A percentile compares a stretch with the other conserved stretches of the same genome.
These are phyloP conservation scores for Ammodytes dubius DNA, from an alignment of 2,113 vertebrate species.

Conservation along the genomic window DNA sequence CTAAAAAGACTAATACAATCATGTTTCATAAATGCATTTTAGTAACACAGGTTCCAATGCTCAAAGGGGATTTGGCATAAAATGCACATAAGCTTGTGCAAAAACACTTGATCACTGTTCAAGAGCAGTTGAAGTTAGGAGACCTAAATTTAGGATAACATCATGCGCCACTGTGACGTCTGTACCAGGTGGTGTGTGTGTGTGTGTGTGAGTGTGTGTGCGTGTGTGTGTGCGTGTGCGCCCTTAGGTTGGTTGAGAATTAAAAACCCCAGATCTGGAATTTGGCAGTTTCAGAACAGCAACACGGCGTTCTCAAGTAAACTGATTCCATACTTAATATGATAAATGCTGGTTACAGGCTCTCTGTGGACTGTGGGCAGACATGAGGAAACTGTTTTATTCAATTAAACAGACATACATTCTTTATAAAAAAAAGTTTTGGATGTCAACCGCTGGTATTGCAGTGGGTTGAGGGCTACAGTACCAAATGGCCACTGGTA, in stretches of 20 bases:
- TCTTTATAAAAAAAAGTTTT: not conserved
- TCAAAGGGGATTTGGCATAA: not conserved
- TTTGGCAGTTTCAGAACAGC: constrained; percentile 53
- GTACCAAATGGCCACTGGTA: constrained; percentile 29
- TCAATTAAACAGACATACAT: constrained; percentile 12
- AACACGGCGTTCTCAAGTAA: constrained; percentile 43
- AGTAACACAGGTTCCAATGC: not conserved
- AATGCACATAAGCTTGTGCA: not conserved
- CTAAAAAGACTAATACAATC: not conserved
- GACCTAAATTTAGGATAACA: constrained; percentile 83
- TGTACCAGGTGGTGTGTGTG: constrained; percentile 56
- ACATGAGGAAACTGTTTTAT: not conserved
- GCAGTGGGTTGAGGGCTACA: constrained; percentile 15
- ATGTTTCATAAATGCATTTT: not conserved
- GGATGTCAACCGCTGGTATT: constrained; percentile 11
- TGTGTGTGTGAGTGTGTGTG: constrained; percentile 17
- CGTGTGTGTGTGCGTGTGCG: constrained; percentile 13
- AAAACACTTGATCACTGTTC: constrained; percentile 34
- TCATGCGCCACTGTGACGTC: constrained; percentile 71
- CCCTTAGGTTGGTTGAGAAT: constrained; percentile 48
- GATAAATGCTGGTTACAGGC: constrained; percentile 32
- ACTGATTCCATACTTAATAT: constrained; percentile 46
- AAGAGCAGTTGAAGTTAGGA: constrained; percentile 61
- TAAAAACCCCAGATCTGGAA: constrained; percentile 55
- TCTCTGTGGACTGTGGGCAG: not conserved